A percentile compares a stretch with the other conserved stretches of the same genome.
phyloP scores from a whole-genome alignment of 2,797 vertebrate genomes.

The Staurois parvus region DNA sequence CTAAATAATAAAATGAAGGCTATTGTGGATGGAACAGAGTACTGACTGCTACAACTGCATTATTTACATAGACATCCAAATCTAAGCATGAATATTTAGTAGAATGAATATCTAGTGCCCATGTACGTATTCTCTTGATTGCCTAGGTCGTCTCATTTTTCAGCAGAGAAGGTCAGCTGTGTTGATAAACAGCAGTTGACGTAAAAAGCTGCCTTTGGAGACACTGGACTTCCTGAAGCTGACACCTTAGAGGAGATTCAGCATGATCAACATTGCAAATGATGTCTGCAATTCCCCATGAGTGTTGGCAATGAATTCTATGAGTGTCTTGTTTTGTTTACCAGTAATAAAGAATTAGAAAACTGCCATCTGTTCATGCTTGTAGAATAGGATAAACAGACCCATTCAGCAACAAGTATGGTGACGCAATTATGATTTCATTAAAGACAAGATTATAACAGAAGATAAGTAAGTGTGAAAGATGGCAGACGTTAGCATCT shows the following conservation, averaged over 20 bases:
- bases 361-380: constrained; percentile 69
- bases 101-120: neutral
- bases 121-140: constrained; percentile 14
- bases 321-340: constrained; percentile 55
- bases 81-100: constrained; percentile 39
- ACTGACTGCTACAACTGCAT: neutral
- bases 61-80: neutral
- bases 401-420: constrained; percentile 50
- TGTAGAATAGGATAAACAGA: constrained; percentile 61
- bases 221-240: constrained; percentile 20
- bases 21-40: too few species aligned
- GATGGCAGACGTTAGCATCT: constrained; percentile 4
- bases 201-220: neutral
- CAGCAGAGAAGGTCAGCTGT: neutral
- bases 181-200: constrained; percentile 36
- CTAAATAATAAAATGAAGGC: too few species aligned
- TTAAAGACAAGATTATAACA: constrained; percentile 21
- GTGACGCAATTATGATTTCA: constrained; percentile 19
- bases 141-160: neutral
- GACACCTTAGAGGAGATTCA: neutral
- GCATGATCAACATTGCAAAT: constrained; percentile 28
- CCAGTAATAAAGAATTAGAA: constrained; percentile 61
- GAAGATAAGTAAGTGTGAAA: neutral
- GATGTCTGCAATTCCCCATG: constrained; percentile 30
- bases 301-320: constrained; percentile 45